Evolutionary conservation across 2,888 invertebrate species (phyloP).

Genomic region (Venusia cambrica): DNA sequence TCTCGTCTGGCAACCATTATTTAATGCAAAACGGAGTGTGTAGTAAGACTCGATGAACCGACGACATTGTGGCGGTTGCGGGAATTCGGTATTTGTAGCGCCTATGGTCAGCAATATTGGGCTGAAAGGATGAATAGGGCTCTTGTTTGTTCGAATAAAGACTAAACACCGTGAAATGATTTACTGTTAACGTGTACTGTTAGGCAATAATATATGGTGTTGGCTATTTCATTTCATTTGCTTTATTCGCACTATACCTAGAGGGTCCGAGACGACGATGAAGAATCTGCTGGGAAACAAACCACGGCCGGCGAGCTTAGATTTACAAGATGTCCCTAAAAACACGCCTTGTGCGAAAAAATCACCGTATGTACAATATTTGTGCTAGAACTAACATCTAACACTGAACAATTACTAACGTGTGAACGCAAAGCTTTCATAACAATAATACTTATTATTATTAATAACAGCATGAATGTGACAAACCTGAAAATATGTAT

Average conservation of each 20-base stretch:
- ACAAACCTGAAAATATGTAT: no score
- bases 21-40: no score
- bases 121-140: no score
- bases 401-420: slow-evolving; percentile 37
- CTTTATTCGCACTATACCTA: slow-evolving; percentile 51
- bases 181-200: no score
- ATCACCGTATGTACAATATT: slow-evolving; percentile 53
- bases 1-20: no score
- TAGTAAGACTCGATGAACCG: no score
- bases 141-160: no score
- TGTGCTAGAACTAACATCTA: slow-evolving; percentile 37
- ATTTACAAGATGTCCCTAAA: slow-evolving; percentile 48
- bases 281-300: slow-evolving; percentile 51
- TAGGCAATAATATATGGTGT: no score
- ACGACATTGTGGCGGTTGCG: no score
- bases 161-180: no score
- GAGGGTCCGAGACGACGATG: slow-evolving; percentile 56
- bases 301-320: slow-evolving; percentile 40
- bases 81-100: no score
- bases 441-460: neutral
- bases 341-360: slow-evolving; percentile 52
- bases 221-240: slow-evolving; percentile 19
- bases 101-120: no score
- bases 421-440: slow-evolving; percentile 19
- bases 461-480: neutral